Percentiles rank a stretch among this genome's conserved stretches.
Conservation (phyloP, 2,888 invertebrate genomes). For the Drosophila buzzatii region DNA sequence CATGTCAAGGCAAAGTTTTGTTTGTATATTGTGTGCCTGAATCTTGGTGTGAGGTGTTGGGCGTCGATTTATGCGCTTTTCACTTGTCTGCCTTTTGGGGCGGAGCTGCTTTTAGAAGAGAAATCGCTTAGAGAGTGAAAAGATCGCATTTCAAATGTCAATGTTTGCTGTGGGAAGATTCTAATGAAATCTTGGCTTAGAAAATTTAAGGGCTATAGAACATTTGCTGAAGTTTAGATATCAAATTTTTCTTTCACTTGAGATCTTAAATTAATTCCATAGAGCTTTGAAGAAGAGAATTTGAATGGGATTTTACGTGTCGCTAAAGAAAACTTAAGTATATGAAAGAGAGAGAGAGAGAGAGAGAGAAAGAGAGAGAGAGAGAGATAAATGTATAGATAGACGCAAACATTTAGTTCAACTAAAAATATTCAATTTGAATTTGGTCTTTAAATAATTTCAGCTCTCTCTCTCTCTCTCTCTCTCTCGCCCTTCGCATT, state of each 20-base stretch:
- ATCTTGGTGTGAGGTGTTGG: conserved; percentile 65
- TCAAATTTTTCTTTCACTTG: background rate
- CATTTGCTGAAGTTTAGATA: background rate
- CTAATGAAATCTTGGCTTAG: background rate
- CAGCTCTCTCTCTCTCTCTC: background rate
- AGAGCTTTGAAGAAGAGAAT: background rate
- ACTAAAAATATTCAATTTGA: background rate
- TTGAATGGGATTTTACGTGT: background rate
- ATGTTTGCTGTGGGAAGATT: conserved; percentile 1
- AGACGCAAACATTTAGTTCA: background rate
- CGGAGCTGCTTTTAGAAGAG: conserved; percentile 48
- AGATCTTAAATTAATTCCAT: background rate
- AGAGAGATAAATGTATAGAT: no score
- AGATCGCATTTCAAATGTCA: conserved; percentile 2
- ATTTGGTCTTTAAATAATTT: background rate
- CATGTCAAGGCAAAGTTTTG: conserved; percentile 65
- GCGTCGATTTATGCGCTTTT: conserved; percentile 78
- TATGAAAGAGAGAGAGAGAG: background rate
- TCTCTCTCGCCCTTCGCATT: no score
- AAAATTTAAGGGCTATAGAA: background rate
- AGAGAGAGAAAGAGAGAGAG: no score
- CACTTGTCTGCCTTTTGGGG: conserved; percentile 69
- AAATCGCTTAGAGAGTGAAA: conserved; percentile 39
- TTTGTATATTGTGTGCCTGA: conserved; percentile 12
- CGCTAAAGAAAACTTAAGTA: background rate